Evolutionary conservation across 2,888 invertebrate species (phyloP), one percentile per base, ranked within the genome.

Genomic region (Scaptomyza caliginosa): DNA sequence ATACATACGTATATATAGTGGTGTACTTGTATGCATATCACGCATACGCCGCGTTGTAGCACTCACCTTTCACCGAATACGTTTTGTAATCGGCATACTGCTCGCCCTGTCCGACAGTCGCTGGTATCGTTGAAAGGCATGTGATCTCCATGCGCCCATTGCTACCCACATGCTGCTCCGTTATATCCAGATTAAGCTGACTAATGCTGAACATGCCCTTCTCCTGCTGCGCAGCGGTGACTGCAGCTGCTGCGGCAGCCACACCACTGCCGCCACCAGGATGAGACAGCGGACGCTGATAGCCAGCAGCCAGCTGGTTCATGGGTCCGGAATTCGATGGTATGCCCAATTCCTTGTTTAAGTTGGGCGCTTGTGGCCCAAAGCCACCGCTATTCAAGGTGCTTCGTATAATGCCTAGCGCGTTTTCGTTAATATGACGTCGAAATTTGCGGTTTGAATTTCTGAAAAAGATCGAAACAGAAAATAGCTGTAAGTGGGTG

Each of bases 51-150:
- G 30, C 34, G 54, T 45, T 50, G 55, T 42, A 4, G 32, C 39
- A 88, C 93, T 93, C 91, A 96, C 96, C 95, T 89, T 94, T 93
- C 52, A 95, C 94, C 34, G 95, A 95, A 85, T 94, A 94, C 73
- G 94, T 94, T 89, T 94, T 94, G 73, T 94, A 92, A 89, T 96
- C 96, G 49, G 96, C 96, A 86, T 94, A 96, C 74, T 94, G 93
- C 79, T 95, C 95, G 54, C 94, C 94, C 32, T 94, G 94, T 13
- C 93, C 94, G 17, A 95, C 93, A 75, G 95, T 95, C 59, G 94
- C 94, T 0, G 96, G 96, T 77, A 96, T 96, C 48, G 96, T 96
- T 34, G 96, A 94, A 66, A 95, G 93, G 88, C 96, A 96, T 28
- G 95, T 95, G 62, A 96, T 93, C 87, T 94, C 94, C 70, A 96